These are phyloP conservation scores for Pseudomyrmex dendroicus DNA, from an alignment of 1,140 invertebrate genomes.

Conservation along the genomic window DNA sequence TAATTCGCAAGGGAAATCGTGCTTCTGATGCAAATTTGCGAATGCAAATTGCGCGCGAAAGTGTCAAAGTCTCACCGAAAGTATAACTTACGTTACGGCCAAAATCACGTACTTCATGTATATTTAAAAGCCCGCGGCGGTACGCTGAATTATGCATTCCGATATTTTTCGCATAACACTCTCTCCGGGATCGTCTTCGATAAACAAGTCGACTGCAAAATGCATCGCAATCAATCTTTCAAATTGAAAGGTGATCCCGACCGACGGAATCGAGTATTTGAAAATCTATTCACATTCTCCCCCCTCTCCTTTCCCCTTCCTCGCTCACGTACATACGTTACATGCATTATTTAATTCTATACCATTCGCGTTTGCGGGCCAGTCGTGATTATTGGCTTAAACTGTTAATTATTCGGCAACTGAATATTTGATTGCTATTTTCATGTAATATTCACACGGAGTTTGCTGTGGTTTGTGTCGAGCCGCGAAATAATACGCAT, in stretches of 20 bases:
- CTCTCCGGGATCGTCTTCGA: slow-evolving; percentile 27
- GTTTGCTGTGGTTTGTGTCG: slow-evolving; percentile 3
- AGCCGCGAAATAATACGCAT: slow-evolving; percentile 8
- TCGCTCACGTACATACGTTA: neutral
- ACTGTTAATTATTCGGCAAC: slow-evolving; percentile 17
- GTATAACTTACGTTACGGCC: slow-evolving; percentile 56
- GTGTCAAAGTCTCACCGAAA: slow-evolving; percentile 57
- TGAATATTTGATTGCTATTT: slow-evolving; percentile 17
- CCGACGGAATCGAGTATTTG: neutral
- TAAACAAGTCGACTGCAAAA: slow-evolving; percentile 23
- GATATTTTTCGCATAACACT: slow-evolving; percentile 48
- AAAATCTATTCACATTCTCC: neutral
- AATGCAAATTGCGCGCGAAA: slow-evolving; percentile 58
- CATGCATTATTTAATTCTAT: neutral
- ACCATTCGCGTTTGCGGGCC: neutral
- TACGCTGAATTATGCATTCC: slow-evolving; percentile 49
- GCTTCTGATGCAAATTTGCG: slow-evolving; percentile 56
- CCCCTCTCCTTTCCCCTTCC: too few relatives aligned
- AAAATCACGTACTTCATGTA: slow-evolving; percentile 58
- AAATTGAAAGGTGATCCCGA: neutral
- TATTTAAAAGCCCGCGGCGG: slow-evolving; percentile 44
- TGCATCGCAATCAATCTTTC: slow-evolving; percentile 22
- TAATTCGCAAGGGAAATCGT: slow-evolving; percentile 60
- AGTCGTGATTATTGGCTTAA: slow-evolving; percentile 1
- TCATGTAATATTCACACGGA: neutral